A percentile compares a stretch with the other conserved stretches of the same genome.
Conservation (phyloP, 1,140 invertebrate genomes). For the Apocrypta bakeri region DNA sequence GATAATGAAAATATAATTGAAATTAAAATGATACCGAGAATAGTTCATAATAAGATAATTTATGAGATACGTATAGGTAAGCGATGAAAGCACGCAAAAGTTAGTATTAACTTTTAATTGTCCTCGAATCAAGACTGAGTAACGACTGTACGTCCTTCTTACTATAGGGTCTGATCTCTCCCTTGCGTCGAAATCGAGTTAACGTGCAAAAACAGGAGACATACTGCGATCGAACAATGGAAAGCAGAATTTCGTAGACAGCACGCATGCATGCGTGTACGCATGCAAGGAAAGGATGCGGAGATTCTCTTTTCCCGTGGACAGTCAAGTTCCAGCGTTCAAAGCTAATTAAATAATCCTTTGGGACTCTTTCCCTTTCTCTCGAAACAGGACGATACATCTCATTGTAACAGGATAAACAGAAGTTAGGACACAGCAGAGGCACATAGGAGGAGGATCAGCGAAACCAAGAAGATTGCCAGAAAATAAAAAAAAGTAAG, state of each 20-base stretch:
- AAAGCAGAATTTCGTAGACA: constrained; percentile 5
- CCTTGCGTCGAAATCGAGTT: no score
- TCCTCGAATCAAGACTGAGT: neutral
- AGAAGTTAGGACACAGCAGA: constrained; percentile 69
- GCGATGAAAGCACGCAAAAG: no score
- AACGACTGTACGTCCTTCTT: no score
- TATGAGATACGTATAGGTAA: no score
- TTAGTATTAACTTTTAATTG: constrained; percentile 16
- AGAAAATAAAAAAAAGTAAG: constrained; percentile 7
- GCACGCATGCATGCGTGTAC: neutral
- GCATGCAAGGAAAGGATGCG: neutral
- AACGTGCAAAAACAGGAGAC: no score
- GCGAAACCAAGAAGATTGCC: constrained; percentile 20
- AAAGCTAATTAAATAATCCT: constrained; percentile 74
- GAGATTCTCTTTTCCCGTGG: constrained; percentile 23
- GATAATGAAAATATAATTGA: no score
- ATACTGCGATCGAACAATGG: neutral
- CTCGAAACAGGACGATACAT: constrained; percentile 71
- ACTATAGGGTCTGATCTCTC: no score
- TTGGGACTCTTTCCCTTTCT: constrained; percentile 57
- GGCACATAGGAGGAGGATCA: constrained; percentile 16
- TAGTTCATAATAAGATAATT: no score
- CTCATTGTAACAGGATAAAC: constrained; percentile 74
- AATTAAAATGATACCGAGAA: no score
- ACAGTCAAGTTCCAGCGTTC: neutral